Percentiles rank a stretch among this genome's conserved stretches.
Evolutionary conservation across 2,113 vertebrate species (phyloP).

Genomic region (Acinonyx jubatus): DNA sequence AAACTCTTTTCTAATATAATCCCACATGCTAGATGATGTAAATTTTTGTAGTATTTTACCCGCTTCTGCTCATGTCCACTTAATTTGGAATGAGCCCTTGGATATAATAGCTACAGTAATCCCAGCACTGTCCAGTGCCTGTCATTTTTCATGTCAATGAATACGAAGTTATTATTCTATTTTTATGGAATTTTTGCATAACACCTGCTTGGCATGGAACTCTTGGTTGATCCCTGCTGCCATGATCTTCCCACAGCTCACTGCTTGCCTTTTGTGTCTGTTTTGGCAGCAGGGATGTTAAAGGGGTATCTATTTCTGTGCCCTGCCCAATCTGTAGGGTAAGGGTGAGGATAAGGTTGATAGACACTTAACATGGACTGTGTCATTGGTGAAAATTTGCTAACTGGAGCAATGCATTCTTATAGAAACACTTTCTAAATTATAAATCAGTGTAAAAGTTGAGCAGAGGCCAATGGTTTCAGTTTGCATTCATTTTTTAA

Average conservation of each 20-base stretch:
- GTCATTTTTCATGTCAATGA: background rate
- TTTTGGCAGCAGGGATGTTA: background rate
- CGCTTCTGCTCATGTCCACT: background rate
- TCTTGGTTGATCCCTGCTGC: background rate
- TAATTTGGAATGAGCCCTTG: background rate
- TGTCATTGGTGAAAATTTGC: background rate
- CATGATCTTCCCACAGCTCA: background rate
- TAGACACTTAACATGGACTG: background rate
- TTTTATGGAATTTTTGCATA: background rate
- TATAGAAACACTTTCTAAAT: slow-evolving; percentile 10
- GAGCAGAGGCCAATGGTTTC: slow-evolving; percentile 1
- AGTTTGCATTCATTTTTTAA: background rate
- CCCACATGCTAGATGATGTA: background rate
- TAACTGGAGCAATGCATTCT: background rate
- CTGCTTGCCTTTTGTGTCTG: background rate
- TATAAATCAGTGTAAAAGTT: slow-evolving; percentile 34
- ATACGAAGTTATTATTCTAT: background rate
- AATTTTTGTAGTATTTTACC: background rate
- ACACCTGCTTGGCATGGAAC: background rate
- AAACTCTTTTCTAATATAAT: background rate
- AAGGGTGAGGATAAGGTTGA: background rate
- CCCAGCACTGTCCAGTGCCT: background rate
- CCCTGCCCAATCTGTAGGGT: background rate
- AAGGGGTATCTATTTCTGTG: background rate
- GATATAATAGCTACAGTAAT: background rate